A percentile compares a stretch with the other conserved stretches of the same genome.
Conservation (phyloP, 2,888 invertebrate species). For the Netelia melanura region DNA sequence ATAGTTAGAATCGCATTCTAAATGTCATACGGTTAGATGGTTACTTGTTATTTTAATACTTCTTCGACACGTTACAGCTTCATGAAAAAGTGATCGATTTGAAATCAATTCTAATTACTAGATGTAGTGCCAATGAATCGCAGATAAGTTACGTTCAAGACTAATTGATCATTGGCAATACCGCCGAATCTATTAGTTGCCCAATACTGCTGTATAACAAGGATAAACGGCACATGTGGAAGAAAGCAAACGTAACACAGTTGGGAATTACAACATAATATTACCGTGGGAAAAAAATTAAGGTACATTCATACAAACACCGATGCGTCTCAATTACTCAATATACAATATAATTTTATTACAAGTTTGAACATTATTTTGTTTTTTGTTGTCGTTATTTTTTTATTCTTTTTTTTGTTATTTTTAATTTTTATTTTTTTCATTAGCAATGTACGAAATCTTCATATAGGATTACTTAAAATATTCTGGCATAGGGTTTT, state of each 20-base stretch:
- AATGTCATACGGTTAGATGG: too few relatives aligned
- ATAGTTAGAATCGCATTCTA: too few relatives aligned
- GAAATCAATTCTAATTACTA: too few relatives aligned
- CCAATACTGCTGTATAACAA: too few relatives aligned
- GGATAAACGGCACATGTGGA: background rate
- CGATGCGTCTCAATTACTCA: constrained; percentile 72
- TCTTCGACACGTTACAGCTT: too few relatives aligned
- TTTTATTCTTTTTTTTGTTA: constrained; percentile 62
- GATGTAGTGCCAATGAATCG: too few relatives aligned
- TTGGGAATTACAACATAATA: background rate
- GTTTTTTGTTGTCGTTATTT: constrained; percentile 47
- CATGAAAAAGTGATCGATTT: too few relatives aligned
- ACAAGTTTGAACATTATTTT: constrained; percentile 78
- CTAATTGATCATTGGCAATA: too few relatives aligned
- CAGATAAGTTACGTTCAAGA: too few relatives aligned
- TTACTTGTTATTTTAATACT: too few relatives aligned
- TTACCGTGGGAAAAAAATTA: background rate
- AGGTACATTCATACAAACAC: constrained; percentile 39
- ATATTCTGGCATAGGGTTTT: constrained; percentile 73
- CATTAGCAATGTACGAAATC: constrained; percentile 81
- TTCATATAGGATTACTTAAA: constrained; percentile 77
- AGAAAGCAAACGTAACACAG: background rate
- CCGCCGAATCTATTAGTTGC: too few relatives aligned
- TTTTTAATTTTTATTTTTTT: constrained; percentile 61
- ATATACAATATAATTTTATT: constrained; percentile 82